Conservation (phyloP, 2,888 invertebrate genomes). For the Agriopis leucophaearia region DNA sequence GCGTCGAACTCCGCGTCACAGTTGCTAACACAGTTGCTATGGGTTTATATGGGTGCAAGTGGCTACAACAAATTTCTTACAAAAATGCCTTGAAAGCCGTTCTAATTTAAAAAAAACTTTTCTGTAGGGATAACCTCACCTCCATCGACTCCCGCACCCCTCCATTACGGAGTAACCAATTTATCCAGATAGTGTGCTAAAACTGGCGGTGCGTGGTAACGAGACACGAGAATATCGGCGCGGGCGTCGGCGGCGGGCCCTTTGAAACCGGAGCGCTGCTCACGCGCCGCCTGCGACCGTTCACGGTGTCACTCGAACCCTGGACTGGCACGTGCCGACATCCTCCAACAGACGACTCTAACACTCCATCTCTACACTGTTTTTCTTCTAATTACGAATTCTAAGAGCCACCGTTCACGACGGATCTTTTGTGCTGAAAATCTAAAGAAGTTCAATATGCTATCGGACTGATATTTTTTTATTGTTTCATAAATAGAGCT, state of each 20-base stretch:
- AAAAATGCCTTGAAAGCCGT: no score
- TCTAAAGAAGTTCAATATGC: no score
- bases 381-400: constrained; percentile 18
- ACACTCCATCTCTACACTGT: constrained; percentile 4
- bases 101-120: no score
- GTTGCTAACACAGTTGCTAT: no score
- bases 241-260: constrained; percentile 21
- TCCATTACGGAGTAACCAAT: constrained; percentile 19
- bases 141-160: background rate
- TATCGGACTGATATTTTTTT: no score
- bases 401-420: background rate
- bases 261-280: constrained; percentile 43
- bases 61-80: no score
- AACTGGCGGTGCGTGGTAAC: constrained; percentile 20
- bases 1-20: no score
- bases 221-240: constrained; percentile 15
- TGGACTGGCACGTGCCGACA: constrained; percentile 41
- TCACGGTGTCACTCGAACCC: constrained; percentile 44
- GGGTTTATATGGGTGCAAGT: no score
- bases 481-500: no score
- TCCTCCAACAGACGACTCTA: constrained; percentile 16
- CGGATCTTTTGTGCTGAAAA: background rate
- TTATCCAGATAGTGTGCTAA: constrained; percentile 21
- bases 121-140: no score
- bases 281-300: constrained; percentile 47